Percentiles rank a stretch among this genome's conserved stretches.
These are phyloP conservation scores for Bubo scandiacus DNA, from an alignment of 2,113 vertebrate species.

Conservation along the genomic window DNA sequence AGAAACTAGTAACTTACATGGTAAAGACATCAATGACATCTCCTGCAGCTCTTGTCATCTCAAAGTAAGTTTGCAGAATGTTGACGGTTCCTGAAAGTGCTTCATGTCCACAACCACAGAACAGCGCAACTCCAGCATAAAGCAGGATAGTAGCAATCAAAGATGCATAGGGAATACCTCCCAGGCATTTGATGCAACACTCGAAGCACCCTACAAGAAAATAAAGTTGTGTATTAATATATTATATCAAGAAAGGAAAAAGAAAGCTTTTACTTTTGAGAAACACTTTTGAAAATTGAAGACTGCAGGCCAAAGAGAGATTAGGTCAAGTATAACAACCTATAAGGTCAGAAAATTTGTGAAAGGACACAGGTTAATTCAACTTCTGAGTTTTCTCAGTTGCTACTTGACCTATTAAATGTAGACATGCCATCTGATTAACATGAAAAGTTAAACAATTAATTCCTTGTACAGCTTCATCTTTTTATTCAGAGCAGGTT, in stretches of 20 bases:
- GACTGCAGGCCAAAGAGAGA: background rate
- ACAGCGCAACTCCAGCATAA: constrained; percentile 94
- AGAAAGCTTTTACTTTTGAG: background rate
- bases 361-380: background rate
- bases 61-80: constrained; percentile 98
- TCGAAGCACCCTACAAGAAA: constrained; percentile 88
- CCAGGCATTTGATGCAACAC: constrained; percentile 97
- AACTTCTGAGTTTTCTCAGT: background rate
- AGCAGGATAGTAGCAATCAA: constrained; percentile 96
- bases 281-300: background rate
- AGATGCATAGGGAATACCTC: constrained; percentile 97
- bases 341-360: background rate
- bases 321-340: background rate
- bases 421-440: background rate
- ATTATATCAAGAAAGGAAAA: background rate
- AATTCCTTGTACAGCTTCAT: background rate
- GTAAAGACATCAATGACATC: constrained; percentile 95
- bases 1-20: constrained; percentile 82
- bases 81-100: constrained; percentile 94
- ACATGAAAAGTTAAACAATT: background rate
- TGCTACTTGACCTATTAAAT: background rate
- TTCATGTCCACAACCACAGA: constrained; percentile 98
- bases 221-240: background rate
- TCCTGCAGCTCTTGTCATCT: constrained; percentile 90
- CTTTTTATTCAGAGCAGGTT: background rate